These are phyloP conservation scores for Heliangelus exortis DNA, from an alignment of 2,797 vertebrate genomes.

Conservation along the genomic window DNA sequence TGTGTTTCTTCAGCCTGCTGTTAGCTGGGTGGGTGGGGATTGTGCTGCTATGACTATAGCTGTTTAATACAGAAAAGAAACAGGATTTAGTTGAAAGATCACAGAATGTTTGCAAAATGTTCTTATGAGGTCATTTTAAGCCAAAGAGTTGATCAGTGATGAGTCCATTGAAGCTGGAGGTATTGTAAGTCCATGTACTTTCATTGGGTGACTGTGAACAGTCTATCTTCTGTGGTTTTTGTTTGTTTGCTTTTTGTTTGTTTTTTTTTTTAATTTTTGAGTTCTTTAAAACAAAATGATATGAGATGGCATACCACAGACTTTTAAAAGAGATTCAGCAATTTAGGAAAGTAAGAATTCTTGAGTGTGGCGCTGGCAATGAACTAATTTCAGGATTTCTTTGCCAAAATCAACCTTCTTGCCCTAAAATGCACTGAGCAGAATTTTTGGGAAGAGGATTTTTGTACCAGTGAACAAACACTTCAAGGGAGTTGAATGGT, in stretches of 20 bases:
- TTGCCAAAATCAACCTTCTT: slow-evolving; percentile 2
- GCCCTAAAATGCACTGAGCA: fast-evolving
- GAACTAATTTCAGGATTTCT: neutral
- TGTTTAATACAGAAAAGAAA: neutral
- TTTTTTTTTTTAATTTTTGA: neutral
- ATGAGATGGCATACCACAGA: neutral
- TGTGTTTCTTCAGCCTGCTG: neutral
- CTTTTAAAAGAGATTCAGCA: neutral
- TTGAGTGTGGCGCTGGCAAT: neutral
- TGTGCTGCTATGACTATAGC: neutral
- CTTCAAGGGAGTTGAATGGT: neutral
- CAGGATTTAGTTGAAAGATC: neutral
- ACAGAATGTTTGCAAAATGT: neutral
- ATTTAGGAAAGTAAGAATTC: neutral
- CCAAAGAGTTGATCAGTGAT: neutral
- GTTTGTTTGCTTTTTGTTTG: too few species aligned
- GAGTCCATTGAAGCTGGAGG: neutral
- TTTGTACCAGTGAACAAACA: neutral
- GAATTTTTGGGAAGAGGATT: neutral
- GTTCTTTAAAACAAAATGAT: neutral
- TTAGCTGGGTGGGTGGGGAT: neutral
- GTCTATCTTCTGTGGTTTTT: neutral
- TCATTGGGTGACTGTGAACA: neutral
- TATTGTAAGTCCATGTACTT: neutral
- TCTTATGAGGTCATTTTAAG: neutral